Percentiles rank a stretch among this genome's conserved stretches.
Conservation (phyloP, 2,113 vertebrate genomes). For the Geothlypis trichas region DNA sequence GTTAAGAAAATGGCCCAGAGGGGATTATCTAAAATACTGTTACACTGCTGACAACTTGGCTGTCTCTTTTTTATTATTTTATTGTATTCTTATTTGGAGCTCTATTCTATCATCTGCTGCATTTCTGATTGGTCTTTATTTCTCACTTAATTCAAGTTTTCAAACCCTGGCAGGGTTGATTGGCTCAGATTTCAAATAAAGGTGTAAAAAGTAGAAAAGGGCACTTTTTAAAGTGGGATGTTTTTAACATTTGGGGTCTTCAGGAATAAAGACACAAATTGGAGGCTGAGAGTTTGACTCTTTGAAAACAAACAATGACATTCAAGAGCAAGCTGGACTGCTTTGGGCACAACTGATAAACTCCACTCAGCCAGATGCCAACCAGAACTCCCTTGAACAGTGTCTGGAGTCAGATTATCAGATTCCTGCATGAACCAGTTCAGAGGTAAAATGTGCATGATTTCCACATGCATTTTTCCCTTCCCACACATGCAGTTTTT, state of each 20-base stretch:
- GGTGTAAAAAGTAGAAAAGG: not conserved
- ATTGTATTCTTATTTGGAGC: slow-evolving; percentile 4
- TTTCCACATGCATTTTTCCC: not conserved
- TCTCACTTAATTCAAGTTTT: slow-evolving; percentile 4
- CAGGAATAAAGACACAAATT: not conserved
- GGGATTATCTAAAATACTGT: slow-evolving; percentile 30
- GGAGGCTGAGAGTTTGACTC: not conserved
- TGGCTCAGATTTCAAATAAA: not conserved
- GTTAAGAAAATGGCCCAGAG: slow-evolving; percentile 36
- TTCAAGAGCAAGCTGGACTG: not conserved
- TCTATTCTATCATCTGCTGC: not conserved
- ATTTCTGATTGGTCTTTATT: not conserved
- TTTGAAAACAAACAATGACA: not conserved
- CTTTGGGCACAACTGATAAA: not conserved
- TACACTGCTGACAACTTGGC: slow-evolving; percentile 51
- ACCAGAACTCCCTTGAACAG: not conserved
- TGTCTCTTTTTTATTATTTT: slow-evolving; percentile 26
- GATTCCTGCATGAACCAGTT: not conserved
- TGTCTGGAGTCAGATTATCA: not conserved
- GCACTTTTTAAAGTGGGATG: not conserved
- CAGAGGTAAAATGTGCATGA: not conserved
- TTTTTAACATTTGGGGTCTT: not conserved
- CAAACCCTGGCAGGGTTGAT: not conserved
- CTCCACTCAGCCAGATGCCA: not conserved
- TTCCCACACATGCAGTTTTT: not conserved